These are phyloP conservation scores for Chloroceryle inda DNA, from an alignment of 2,797 vertebrate species.

Conservation along the genomic window DNA sequence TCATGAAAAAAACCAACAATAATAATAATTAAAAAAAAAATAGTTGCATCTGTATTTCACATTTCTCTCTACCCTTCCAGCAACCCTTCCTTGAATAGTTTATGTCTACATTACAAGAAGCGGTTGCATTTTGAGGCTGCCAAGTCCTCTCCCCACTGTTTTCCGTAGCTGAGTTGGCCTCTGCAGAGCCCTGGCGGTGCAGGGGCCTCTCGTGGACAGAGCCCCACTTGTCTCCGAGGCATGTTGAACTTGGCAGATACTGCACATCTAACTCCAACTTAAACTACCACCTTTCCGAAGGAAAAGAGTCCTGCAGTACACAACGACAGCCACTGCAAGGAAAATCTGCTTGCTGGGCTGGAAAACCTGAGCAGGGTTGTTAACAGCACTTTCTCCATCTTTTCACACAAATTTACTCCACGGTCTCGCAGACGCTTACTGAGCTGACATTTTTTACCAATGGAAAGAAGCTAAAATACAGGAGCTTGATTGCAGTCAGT, in stretches of 20 bases:
- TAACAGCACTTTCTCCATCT: not conserved
- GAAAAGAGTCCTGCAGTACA: constrained; percentile 28
- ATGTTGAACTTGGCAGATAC: constrained; percentile 82
- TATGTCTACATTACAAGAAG: constrained; percentile 33
- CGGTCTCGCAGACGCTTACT: not conserved
- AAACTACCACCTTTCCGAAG: constrained; percentile 70
- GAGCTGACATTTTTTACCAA: not conserved
- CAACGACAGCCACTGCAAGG: not conserved
- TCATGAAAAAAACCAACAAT: not conserved
- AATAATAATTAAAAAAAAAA: not conserved
- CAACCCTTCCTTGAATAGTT: constrained; percentile 46
- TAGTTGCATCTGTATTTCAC: not conserved
- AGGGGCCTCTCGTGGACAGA: constrained; percentile 60
- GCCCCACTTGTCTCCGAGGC: constrained; percentile 69
- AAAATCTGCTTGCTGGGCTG: not conserved
- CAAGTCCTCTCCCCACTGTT: constrained; percentile 40
- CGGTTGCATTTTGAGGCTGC: constrained; percentile 8
- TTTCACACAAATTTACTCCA: not conserved
- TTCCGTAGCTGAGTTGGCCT: constrained; percentile 64
- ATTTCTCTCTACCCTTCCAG: constrained; percentile 43
- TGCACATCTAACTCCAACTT: constrained; percentile 54
- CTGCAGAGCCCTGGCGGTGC: not conserved
- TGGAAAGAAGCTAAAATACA: not conserved
- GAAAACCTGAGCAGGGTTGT: not conserved
- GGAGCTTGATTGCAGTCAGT: not conserved